Percentiles rank a stretch among this genome's conserved stretches.
phyloP scores from a whole-genome alignment of 2,888 invertebrate genomes.

The Chorisops tibialis region DNA sequence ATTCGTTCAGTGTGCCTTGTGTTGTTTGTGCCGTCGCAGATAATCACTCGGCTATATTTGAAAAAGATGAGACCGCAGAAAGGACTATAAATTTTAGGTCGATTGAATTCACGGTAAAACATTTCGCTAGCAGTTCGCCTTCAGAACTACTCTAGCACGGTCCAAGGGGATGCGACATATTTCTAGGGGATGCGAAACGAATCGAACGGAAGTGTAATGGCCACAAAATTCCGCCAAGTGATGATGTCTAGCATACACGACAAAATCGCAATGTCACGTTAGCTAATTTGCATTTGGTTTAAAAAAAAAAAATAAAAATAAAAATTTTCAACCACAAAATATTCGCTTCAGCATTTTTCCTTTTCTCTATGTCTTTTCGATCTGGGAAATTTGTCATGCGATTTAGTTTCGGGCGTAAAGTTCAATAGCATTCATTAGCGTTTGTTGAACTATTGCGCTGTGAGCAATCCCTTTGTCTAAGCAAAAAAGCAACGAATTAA shows the following conservation, averaged over 20 bases:
- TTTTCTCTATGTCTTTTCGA: background rate
- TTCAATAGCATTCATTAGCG: conserved; percentile 21
- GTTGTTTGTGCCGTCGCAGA: background rate
- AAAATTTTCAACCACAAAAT: conserved; percentile 5
- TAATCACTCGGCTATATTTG: conserved; percentile 6
- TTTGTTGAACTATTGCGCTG: too few relatives aligned
- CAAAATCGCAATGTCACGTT: conserved; percentile 22
- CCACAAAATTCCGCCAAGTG: conserved; percentile 15
- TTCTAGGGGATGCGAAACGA: too few relatives aligned
- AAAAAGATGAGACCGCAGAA: conserved; percentile 27
- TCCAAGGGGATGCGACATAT: background rate
- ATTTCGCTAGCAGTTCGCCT: background rate
- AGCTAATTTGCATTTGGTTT: conserved; percentile 26
- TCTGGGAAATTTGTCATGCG: conserved; percentile 10
- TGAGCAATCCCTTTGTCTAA: too few relatives aligned
- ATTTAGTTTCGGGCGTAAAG: conserved; percentile 19
- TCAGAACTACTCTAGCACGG: background rate
- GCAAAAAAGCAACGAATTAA: too few relatives aligned
- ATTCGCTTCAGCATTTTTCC: background rate
- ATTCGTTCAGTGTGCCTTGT: conserved; percentile 11
- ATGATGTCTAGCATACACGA: background rate
- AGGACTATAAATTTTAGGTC: conserved; percentile 25
- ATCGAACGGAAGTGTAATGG: conserved; percentile 21
- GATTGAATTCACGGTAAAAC: conserved; percentile 26
- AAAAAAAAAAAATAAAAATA: too few relatives aligned